Percentiles rank a stretch among this genome's conserved stretches.
Evolutionary conservation across 2,888 invertebrate species (phyloP).

Genomic region (Urechis unicinctus): DNA sequence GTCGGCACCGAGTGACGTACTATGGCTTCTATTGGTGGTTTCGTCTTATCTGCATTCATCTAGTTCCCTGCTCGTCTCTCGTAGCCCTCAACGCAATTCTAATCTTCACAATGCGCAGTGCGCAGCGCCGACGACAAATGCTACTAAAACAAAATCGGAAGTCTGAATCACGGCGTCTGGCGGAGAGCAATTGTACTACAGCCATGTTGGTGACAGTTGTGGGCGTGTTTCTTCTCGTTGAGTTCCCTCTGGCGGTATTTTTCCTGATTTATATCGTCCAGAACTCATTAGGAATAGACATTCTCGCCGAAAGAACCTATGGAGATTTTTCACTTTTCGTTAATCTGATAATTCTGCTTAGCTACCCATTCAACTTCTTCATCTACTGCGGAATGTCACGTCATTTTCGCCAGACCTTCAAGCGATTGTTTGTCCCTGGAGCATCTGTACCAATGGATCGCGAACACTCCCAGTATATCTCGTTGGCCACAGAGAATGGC

Average conservation of each 20-base stretch:
- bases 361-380: constrained; percentile 89
- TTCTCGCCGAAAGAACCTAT: constrained; percentile 4
- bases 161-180: constrained; percentile 42
- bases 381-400: constrained; percentile 95
- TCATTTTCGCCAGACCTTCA: constrained; percentile 91
- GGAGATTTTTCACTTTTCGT: constrained; percentile 58
- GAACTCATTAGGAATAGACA: constrained; percentile 27
- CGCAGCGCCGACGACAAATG: constrained; percentile 70
- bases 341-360: constrained; percentile 84
- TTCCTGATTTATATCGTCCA: constrained; percentile 68
- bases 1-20: constrained; percentile 53
- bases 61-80: constrained; percentile 80
- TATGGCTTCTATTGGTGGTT: constrained; percentile 71
- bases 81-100: constrained; percentile 82
- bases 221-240: constrained; percentile 53
- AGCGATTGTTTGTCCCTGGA: constrained; percentile 53
- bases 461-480: constrained; percentile 39
- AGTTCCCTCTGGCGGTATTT: constrained; percentile 51
- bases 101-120: constrained; percentile 76
- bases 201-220: constrained; percentile 33
- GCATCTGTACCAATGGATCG: constrained; percentile 18
- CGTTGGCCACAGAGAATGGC: constrained; percentile 40
- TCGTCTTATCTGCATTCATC: constrained; percentile 83
- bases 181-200: constrained; percentile 44
- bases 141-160: constrained; percentile 68